Percentiles rank a stretch among this genome's conserved stretches.
phyloP scores from a whole-genome alignment of 2,888 invertebrate genomes.

The Carpatolechia fugitivella region DNA sequence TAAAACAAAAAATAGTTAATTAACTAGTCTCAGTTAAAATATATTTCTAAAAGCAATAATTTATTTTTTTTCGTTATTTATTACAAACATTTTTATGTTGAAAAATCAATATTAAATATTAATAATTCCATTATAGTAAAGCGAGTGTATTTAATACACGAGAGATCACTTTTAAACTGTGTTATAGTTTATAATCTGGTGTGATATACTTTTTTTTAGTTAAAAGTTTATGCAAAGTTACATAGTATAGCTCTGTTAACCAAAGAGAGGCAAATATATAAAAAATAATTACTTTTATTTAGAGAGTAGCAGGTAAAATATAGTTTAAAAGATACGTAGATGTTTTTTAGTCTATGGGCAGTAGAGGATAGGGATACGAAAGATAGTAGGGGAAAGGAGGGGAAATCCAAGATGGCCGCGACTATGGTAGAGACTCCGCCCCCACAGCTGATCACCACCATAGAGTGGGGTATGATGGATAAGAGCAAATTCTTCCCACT shows the following conservation, averaged over 20 bases:
- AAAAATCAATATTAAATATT: slow-evolving; percentile 7
- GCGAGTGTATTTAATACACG: slow-evolving; percentile 38
- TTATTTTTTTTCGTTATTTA: slow-evolving; percentile 18
- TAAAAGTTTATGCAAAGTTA: slow-evolving; percentile 24
- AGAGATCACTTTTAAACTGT: slow-evolving; percentile 29
- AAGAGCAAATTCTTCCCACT: slow-evolving; percentile 95
- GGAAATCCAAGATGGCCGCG: slow-evolving; percentile 48
- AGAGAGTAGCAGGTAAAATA: slow-evolving; percentile 20
- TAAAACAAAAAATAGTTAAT: slow-evolving; percentile 25
- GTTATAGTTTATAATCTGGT: slow-evolving; percentile 10
- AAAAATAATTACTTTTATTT: slow-evolving; percentile 6
- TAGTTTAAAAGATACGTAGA: slow-evolving; percentile 31
- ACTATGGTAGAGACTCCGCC: slow-evolving; percentile 79
- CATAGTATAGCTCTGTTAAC: slow-evolving; percentile 33
- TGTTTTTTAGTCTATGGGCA: slow-evolving; percentile 48
- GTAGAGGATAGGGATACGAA: slow-evolving; percentile 26
- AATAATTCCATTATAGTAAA: slow-evolving; percentile 34
- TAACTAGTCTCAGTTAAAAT: slow-evolving; percentile 33
- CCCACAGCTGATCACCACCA: slow-evolving; percentile 85
- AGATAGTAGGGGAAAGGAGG: slow-evolving; percentile 19
- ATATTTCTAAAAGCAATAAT: slow-evolving; percentile 17
- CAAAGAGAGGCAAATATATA: slow-evolving; percentile 29
- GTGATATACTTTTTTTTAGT: slow-evolving; percentile 18
- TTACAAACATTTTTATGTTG: slow-evolving; percentile 17
- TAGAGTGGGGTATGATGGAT: slow-evolving; percentile 99